phyloP scores from a whole-genome alignment of 2,113 vertebrate genomes.

The Lampris megalopsis region DNA sequence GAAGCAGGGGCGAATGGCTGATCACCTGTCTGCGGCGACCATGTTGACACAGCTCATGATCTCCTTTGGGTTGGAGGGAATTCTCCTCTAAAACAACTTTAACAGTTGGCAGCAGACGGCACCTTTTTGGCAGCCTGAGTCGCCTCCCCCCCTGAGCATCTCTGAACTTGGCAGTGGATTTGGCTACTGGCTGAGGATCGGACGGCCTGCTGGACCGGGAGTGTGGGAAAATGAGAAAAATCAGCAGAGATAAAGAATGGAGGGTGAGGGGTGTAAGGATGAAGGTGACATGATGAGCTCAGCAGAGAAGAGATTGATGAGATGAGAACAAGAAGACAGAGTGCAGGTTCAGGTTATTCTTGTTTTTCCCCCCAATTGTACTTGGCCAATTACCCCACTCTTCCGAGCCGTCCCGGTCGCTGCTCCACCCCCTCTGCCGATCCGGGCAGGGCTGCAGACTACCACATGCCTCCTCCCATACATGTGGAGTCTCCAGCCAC shows the following conservation, averaged over 20 bases:
- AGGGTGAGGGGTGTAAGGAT: background rate
- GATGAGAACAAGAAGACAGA: background rate
- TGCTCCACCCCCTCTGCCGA: too few relatives aligned
- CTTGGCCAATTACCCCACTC: too few relatives aligned
- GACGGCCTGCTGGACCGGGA: slow-evolving; percentile 35
- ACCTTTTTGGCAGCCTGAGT: slow-evolving; percentile 58
- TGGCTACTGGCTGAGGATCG: slow-evolving; percentile 5
- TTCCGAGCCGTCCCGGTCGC: too few relatives aligned
- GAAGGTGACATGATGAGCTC: background rate
- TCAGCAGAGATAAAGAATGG: background rate
- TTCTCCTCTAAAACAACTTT: slow-evolving; percentile 57
- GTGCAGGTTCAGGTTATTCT: too few relatives aligned
- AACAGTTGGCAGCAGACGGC: slow-evolving; percentile 56
- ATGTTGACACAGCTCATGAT: slow-evolving; percentile 71
- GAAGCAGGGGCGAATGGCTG: slow-evolving; percentile 26
- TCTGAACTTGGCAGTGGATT: slow-evolving; percentile 48
- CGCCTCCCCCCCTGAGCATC: slow-evolving; percentile 18
- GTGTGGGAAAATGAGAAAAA: slow-evolving; percentile 64
- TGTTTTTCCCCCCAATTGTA: too few relatives aligned
- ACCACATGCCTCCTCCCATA: too few relatives aligned
- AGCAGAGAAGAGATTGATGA: background rate
- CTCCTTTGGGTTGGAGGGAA: slow-evolving; percentile 17
- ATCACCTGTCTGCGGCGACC: slow-evolving; percentile 31
- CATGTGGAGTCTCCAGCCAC: too few relatives aligned
- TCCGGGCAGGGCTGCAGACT: too few relatives aligned